These are phyloP conservation scores for Syngnathus scovelli DNA, from an alignment of 2,113 vertebrate genomes.

Conservation along the genomic window DNA sequence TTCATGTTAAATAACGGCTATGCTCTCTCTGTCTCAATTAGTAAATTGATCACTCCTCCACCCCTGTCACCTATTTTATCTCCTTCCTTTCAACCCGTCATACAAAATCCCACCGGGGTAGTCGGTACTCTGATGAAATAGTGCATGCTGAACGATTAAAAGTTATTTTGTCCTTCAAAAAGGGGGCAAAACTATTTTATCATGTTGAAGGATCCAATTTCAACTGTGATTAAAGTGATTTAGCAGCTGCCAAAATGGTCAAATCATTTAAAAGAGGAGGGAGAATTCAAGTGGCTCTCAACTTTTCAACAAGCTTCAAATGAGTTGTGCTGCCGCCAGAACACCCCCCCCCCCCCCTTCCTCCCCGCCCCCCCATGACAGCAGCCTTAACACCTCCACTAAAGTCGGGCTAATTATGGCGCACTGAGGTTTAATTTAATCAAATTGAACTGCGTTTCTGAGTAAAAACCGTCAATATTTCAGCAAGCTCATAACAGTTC, in stretches of 20 bases:
- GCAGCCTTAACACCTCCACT: background rate
- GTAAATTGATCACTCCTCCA: background rate
- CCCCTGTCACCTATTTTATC: conserved; percentile 3
- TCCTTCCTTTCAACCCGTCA: background rate
- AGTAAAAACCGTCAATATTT: background rate
- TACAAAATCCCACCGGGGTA: conserved; percentile 10
- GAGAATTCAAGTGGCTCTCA: conserved; percentile 18
- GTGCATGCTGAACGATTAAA: conserved; percentile 14
- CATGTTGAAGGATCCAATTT: conserved; percentile 40
- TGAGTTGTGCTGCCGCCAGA: conserved; percentile 8
- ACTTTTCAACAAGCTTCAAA: conserved; percentile 20
- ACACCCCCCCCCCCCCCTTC: background rate
- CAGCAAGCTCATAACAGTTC: conserved; percentile 4
- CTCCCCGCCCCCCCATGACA: background rate
- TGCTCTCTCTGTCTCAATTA: conserved; percentile 6
- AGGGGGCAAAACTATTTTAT: conserved; percentile 23
- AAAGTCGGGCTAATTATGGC: background rate
- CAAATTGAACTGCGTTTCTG: background rate
- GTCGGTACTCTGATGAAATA: background rate
- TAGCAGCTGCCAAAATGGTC: conserved; percentile 23
- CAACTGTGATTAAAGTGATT: conserved; percentile 34
- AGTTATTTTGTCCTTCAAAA: conserved; percentile 31
- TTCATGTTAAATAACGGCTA: background rate
- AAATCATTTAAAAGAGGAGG: conserved; percentile 24
- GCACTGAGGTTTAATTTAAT: background rate